A percentile compares a stretch with the other conserved stretches of the same genome.
Conservation (phyloP, 2,113 vertebrate genomes). For the Eurypyga helias region DNA sequence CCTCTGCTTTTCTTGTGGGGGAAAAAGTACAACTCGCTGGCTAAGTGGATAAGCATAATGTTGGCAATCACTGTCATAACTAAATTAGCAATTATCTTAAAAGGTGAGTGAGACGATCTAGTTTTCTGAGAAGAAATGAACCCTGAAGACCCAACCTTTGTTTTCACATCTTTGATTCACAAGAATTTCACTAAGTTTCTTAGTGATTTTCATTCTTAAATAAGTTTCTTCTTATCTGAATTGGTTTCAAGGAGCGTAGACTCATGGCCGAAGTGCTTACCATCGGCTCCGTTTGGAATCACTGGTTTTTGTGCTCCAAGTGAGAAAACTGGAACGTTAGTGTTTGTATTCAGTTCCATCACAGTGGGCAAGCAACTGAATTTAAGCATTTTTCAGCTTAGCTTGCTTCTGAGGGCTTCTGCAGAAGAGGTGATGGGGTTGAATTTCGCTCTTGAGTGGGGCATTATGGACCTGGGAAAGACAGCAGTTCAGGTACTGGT, state of each 20-base stretch:
- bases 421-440: neutral
- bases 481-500: neutral
- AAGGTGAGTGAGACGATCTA: neutral
- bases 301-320: neutral
- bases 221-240: neutral
- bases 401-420: neutral
- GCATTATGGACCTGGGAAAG: neutral
- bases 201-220: too few relatives aligned
- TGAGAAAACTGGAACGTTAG: neutral
- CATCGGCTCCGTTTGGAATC: neutral
- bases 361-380: neutral
- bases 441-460: neutral
- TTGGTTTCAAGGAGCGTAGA: neutral
- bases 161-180: neutral
- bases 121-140: neutral
- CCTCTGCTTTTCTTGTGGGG: neutral
- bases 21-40: neutral
- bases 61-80: neutral
- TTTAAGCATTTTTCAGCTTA: neutral
- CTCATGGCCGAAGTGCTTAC: neutral
- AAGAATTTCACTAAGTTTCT: neutral
- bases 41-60: neutral
- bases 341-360: neutral
- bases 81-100: neutral
- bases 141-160: neutral